These are phyloP conservation scores for Phyllotreta striolata DNA, from an alignment of 2,888 invertebrate genomes.

Conservation along the genomic window DNA sequence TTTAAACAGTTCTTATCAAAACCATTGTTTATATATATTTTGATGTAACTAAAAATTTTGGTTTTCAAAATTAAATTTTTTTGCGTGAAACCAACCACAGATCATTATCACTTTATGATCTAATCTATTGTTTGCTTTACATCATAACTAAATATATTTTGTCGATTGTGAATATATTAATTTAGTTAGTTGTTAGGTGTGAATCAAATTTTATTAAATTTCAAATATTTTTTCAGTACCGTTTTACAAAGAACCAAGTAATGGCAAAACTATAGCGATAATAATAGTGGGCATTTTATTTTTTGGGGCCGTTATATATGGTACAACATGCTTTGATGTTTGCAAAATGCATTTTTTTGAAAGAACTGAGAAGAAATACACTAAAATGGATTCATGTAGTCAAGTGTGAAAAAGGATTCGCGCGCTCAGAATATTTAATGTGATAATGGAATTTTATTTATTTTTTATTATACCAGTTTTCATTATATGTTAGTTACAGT, in stretches of 20 bases:
- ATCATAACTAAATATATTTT: conserved; percentile 1
- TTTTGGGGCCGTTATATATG: conserved; percentile 38
- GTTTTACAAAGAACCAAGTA: conserved; percentile 33
- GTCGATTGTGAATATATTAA: background rate
- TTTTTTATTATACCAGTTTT: background rate
- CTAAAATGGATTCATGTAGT: conserved; percentile 39
- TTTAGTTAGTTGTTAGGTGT: too few species aligned
- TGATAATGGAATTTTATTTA: conserved; percentile 23
- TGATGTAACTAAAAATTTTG: too few species aligned
- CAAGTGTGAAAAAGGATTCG: conserved; percentile 26
- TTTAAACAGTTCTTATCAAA: too few species aligned
- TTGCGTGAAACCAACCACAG: too few species aligned
- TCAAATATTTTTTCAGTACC: conserved; percentile 15
- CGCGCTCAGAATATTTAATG: conserved; percentile 12
- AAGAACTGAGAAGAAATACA: conserved; percentile 39
- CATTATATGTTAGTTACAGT: too few species aligned
- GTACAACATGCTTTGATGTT: conserved; percentile 39
- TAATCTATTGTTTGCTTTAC: too few species aligned
- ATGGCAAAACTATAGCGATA: conserved; percentile 39
- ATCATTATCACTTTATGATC: too few species aligned
- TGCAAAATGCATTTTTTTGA: conserved; percentile 41
- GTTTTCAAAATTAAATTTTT: too few species aligned
- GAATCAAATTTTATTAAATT: background rate
- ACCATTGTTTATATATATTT: too few species aligned
- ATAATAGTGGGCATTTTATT: conserved; percentile 34